phyloP scores from a whole-genome alignment of 2,113 vertebrate genomes.

The Pterocles burchelli region DNA sequence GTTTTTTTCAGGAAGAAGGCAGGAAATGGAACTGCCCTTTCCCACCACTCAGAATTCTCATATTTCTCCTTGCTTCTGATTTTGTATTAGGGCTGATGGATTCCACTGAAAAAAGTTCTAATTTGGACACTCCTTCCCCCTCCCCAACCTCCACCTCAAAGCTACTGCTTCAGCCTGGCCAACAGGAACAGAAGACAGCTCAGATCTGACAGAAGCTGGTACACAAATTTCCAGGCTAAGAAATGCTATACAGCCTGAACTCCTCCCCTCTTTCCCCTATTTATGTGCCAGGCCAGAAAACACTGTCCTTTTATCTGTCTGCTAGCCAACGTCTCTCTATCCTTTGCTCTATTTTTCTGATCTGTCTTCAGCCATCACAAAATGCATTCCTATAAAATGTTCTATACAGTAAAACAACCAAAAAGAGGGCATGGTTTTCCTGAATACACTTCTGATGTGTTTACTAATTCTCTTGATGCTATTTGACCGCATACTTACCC shows the following conservation, averaged over 20 bases:
- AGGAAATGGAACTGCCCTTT: slow-evolving; percentile 22
- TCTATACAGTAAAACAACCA: not conserved
- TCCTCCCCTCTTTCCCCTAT: not conserved
- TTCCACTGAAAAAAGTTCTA: not conserved
- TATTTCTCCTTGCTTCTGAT: not conserved
- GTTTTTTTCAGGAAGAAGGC: not conserved
- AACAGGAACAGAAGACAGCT: not conserved
- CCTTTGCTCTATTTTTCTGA: not conserved
- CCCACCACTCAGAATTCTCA: not conserved
- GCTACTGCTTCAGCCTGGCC: not conserved
- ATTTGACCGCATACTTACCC: slow-evolving; percentile 76
- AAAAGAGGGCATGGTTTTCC: not conserved
- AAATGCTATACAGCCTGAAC: not conserved
- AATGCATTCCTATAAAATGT: not conserved
- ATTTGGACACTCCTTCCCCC: not conserved
- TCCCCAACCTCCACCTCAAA: not conserved
- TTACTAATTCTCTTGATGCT: not conserved
- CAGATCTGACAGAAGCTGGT: not conserved
- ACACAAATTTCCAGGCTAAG: not conserved
- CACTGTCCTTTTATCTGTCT: not conserved
- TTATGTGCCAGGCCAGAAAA: not conserved
- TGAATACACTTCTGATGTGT: not conserved
- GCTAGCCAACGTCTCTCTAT: not conserved
- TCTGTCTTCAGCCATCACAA: not conserved
- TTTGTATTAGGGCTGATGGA: not conserved